Evolutionary conservation across 2,797 vertebrate species (phyloP), one percentile per base, ranked within the genome.

Genomic region (Crocidura indochinensis): DNA sequence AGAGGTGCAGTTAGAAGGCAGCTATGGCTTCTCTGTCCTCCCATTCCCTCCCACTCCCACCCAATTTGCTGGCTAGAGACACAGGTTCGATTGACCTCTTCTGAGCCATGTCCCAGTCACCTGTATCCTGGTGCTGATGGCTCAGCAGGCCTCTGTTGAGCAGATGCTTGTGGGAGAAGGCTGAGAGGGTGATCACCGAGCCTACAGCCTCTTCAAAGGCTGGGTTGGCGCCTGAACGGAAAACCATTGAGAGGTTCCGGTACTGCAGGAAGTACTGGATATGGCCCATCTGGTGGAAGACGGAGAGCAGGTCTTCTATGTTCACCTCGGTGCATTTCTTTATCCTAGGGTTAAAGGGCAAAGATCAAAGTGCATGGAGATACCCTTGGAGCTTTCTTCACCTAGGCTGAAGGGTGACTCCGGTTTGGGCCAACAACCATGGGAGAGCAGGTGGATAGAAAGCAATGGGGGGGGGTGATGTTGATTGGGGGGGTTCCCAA

Each of bases 261-360:
- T 99, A 99, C 96, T 99, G 99, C 96, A 99, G 96, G 97, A 99
- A 99, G 95, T 99, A 99, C 96, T 99, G 99, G 60, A 99, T 97
- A 0, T 99, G 99, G 60, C 99, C 99, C 99, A 99, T 99, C 97
- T 99, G 99, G 0, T 99, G 99, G 91, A 99, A 99, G 81, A 98
- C 98, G 0, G 99, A 99, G 96, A 99, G 98, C 95, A 99, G 98
- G 97, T 99, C 99, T 0, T 99, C 99, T 98, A 99, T 98, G 65
- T 98, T 99, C 96, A 99, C 98, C 87, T 99, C 98, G 0, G 99
- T 99, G 97, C 99, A 99, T 97, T 99, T 99, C 97, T 99, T 99
- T 97, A 99, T 99, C 96, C 99, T 99, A 96, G 60, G 69, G 44
- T 71, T 72, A 94, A 93, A 95, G 65, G 83, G 84, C 11, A 86